These are phyloP conservation scores for Sebastes fasciatus DNA, from an alignment of 2,113 vertebrate genomes.

Conservation along the genomic window DNA sequence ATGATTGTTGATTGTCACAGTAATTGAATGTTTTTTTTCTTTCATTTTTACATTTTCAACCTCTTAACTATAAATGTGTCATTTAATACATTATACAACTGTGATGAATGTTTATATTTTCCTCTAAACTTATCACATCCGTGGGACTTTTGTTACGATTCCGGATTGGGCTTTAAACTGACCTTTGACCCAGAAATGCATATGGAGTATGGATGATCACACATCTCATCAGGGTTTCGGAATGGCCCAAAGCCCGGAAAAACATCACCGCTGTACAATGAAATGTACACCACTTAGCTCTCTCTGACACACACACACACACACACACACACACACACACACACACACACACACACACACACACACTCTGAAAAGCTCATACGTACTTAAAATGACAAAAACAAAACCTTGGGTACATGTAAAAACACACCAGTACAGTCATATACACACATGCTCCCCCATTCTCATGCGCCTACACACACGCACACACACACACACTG, in stretches of 20 bases:
- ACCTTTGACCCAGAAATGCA: constrained; percentile 73
- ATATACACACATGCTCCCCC: neutral
- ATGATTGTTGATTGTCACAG: neutral
- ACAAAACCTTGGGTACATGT: constrained; percentile 3
- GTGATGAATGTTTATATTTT: neutral
- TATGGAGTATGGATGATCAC: constrained; percentile 75
- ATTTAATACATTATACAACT: neutral
- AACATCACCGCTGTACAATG: no score
- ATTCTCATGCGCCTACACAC: constrained; percentile 3
- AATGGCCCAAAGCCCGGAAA: no score
- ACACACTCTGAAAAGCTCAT: neutral
- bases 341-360: constrained; percentile 17
- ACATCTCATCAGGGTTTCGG: constrained; percentile 35
- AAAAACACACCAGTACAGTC: neutral
- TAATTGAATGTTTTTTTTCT: neutral
- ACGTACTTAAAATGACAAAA: neutral
- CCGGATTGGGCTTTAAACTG: constrained; percentile 65
- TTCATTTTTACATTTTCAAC: neutral
- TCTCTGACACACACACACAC: no score
- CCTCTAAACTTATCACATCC: neutral
- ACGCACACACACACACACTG: constrained; percentile 7
- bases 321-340: constrained; percentile 18
- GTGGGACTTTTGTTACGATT: constrained; percentile 9
- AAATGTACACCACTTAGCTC: neutral
- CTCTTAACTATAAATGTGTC: neutral